phyloP scores from a whole-genome alignment of 2,113 vertebrate genomes.

The Crotophaga sulcirostris region DNA sequence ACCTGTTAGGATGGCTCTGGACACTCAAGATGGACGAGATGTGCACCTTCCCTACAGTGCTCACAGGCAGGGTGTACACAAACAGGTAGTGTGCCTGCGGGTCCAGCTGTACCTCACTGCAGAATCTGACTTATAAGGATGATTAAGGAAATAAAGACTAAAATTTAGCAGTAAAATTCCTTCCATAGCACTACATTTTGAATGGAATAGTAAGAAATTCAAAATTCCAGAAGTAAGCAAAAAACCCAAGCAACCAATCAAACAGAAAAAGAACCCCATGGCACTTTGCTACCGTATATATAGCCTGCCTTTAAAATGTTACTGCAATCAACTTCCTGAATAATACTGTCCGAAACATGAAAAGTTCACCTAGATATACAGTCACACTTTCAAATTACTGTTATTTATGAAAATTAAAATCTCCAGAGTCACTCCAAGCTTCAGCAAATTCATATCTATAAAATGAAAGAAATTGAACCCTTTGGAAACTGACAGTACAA shows the following conservation, averaged over 20 bases:
- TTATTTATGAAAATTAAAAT: neutral
- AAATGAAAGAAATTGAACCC: slow-evolving; percentile 16
- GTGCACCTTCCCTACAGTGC: neutral
- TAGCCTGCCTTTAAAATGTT: neutral
- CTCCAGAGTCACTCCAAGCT: neutral
- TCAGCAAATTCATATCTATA: neutral
- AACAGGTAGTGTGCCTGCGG: neutral
- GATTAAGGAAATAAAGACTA: slow-evolving; percentile 1
- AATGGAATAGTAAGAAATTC: neutral
- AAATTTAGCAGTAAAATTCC: neutral
- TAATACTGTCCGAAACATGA: neutral
- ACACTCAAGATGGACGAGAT: neutral
- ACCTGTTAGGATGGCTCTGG: slow-evolving; percentile 18
- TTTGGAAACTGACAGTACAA: slow-evolving; percentile 15
- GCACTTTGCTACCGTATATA: neutral
- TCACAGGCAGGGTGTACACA: neutral
- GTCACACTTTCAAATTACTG: neutral
- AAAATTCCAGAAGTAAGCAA: neutral
- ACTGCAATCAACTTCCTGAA: neutral
- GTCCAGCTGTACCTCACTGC: neutral
- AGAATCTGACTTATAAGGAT: neutral
- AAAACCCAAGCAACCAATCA: neutral
- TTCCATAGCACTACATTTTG: neutral
- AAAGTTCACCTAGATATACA: neutral
- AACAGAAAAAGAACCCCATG: neutral